Percentiles rank a stretch among this genome's conserved stretches.
phyloP scores from a whole-genome alignment of 2,888 invertebrate genomes.

The Eudasyphora cyanicolor region DNA sequence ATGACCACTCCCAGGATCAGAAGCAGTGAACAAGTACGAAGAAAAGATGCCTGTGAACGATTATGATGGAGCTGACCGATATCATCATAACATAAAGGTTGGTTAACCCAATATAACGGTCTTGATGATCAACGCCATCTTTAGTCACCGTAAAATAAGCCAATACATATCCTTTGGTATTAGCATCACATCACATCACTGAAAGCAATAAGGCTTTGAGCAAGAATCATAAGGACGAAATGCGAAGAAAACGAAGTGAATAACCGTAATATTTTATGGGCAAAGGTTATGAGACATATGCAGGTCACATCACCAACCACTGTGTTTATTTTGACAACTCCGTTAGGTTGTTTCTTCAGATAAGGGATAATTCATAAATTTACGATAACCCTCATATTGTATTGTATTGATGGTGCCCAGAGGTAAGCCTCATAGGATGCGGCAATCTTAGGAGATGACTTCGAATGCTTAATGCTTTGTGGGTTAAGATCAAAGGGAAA shows the following conservation, averaged over 20 bases:
- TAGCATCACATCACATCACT: not conserved
- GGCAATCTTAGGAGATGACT: not conserved
- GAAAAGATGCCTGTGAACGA: not conserved
- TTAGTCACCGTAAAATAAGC: not conserved
- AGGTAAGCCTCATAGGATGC: not conserved
- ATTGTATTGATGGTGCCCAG: not conserved
- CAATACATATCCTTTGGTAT: conserved; percentile 31
- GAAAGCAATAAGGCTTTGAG: too few relatives aligned
- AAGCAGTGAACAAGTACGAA: not conserved
- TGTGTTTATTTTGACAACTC: conserved; percentile 45
- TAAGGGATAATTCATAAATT: conserved; percentile 29
- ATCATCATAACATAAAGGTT: conserved; percentile 46
- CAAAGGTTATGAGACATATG: not conserved
- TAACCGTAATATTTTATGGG: conserved; percentile 6
- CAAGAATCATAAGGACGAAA: not conserved
- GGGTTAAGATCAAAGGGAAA: too few relatives aligned
- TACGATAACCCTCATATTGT: not conserved
- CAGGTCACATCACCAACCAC: conserved; percentile 11
- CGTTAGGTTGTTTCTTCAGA: conserved; percentile 49
- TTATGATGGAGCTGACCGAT: conserved; percentile 7
- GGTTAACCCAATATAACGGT: conserved; percentile 45
- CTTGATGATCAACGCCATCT: conserved; percentile 2
- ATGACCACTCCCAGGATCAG: conserved; percentile 34
- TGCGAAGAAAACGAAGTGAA: not conserved
- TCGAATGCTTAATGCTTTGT: too few relatives aligned